Evolutionary conservation across 2,888 invertebrate genomes (phyloP).

Genomic region (Phymatocera aterrima): DNA sequence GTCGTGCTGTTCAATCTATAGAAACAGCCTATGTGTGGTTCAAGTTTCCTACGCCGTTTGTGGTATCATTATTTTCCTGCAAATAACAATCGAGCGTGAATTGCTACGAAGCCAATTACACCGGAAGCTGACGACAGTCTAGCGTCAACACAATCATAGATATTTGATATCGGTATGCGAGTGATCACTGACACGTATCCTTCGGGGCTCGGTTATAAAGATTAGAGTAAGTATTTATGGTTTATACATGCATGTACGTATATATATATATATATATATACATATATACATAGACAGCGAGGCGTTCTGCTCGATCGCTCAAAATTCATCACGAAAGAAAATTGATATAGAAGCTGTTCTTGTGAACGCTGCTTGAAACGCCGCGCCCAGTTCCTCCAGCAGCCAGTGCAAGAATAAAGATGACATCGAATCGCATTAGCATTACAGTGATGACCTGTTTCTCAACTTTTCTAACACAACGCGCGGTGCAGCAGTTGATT

Average conservation of each 20-base stretch:
- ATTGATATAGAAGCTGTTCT: background rate
- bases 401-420: constrained; percentile 36
- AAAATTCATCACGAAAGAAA: constrained; percentile 20
- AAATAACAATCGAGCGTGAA: background rate
- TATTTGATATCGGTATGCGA: constrained; percentile 25
- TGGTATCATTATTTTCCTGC: background rate
- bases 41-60: background rate
- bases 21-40: background rate
- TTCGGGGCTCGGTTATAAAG: constrained; percentile 15
- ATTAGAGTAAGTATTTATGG: background rate
- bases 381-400: background rate
- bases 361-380: constrained; percentile 22
- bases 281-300: background rate
- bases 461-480: constrained; percentile 19
- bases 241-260: background rate
- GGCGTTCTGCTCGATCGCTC: constrained; percentile 19
- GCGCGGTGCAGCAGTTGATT: background rate
- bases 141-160: constrained; percentile 17
- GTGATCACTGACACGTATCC: constrained; percentile 34
- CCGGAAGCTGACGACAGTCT: background rate
- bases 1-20: background rate
- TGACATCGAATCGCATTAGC: constrained; percentile 39
- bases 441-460: constrained; percentile 22
- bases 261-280: background rate
- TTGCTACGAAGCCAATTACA: background rate